Evolutionary conservation across 2,888 invertebrate genomes (phyloP).

Genomic region (Lathronympha strigana): DNA sequence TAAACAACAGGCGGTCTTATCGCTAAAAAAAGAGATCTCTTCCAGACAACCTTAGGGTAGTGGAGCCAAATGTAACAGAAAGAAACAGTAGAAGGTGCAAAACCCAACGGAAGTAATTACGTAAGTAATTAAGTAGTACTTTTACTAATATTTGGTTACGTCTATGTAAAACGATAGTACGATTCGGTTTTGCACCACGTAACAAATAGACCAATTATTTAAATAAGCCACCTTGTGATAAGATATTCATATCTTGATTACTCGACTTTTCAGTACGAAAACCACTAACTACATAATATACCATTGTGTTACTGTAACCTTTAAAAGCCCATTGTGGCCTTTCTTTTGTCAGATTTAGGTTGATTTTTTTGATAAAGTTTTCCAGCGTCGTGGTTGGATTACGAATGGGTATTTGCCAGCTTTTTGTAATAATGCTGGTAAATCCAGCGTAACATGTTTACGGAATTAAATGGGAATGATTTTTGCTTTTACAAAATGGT

Average conservation of each 20-base stretch:
- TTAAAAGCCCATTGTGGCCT: slow-evolving; percentile 29
- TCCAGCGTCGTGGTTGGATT: slow-evolving; percentile 18
- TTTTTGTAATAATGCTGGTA: slow-evolving; percentile 3
- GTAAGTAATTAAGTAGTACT: too few species aligned
- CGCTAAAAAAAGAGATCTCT: too few species aligned
- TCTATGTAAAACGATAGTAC: too few species aligned
- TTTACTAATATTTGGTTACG: too few species aligned
- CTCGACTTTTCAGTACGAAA: slow-evolving; percentile 27
- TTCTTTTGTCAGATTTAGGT: slow-evolving; percentile 36
- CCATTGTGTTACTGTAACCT: slow-evolving; percentile 20
- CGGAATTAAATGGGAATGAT: not conserved
- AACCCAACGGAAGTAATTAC: too few species aligned
- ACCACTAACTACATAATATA: slow-evolving; percentile 37
- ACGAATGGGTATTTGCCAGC: slow-evolving; percentile 7
- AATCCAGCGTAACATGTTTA: not conserved
- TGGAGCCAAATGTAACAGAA: too few species aligned
- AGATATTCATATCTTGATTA: slow-evolving; percentile 26
- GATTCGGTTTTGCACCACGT: not conserved
- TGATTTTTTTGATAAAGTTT: slow-evolving; percentile 35
- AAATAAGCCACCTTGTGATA: not conserved
- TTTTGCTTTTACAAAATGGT: not conserved
- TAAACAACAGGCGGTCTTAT: too few species aligned
- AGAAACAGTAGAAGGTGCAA: too few species aligned
- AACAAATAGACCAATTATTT: not conserved
- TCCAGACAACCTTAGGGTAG: too few species aligned